These are phyloP conservation scores for Cephus spinipes DNA, from an alignment of 2,888 invertebrate species.

Conservation along the genomic window DNA sequence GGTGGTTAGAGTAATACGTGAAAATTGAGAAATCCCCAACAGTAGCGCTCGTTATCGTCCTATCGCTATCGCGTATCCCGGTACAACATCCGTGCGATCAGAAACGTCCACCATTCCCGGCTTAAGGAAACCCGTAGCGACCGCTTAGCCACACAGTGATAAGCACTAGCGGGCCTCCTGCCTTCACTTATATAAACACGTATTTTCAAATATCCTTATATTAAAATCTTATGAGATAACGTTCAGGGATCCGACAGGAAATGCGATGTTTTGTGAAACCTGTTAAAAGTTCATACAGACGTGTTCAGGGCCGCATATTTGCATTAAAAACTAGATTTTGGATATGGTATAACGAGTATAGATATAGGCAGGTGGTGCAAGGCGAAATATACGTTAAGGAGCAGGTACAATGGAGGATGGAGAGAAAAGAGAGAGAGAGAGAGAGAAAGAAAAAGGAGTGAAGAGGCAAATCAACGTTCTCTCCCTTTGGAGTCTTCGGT, in stretches of 20 bases:
- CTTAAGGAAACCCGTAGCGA: slow-evolving; percentile 59
- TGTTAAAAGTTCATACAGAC: not conserved
- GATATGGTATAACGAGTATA: not conserved
- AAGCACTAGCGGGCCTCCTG: slow-evolving; percentile 19
- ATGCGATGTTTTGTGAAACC: not conserved
- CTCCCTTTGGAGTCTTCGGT: slow-evolving; percentile 1
- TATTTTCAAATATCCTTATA: not conserved
- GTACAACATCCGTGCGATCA: slow-evolving; percentile 59
- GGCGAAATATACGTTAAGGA: not conserved
- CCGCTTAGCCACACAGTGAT: slow-evolving; percentile 58
- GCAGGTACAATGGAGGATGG: slow-evolving; percentile 14
- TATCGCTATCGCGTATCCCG: slow-evolving; percentile 55
- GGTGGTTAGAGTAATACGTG: not conserved
- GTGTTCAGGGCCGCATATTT: not conserved
- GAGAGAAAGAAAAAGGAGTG: not conserved
- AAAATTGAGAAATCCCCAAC: slow-evolving; percentile 41
- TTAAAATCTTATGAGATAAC: not conserved
- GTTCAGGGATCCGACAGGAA: not conserved
- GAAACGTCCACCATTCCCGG: slow-evolving; percentile 38
- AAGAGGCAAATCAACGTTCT: not conserved
- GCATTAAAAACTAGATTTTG: not conserved
- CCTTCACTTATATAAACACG: not conserved
- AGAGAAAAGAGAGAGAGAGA: slow-evolving; percentile 5
- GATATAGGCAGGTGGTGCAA: not conserved
- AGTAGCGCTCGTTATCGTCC: slow-evolving; percentile 37